Evolutionary conservation across 2,113 vertebrate species (phyloP), one percentile per base, ranked within the genome.

Genomic region (Synchiropus splendidus): DNA sequence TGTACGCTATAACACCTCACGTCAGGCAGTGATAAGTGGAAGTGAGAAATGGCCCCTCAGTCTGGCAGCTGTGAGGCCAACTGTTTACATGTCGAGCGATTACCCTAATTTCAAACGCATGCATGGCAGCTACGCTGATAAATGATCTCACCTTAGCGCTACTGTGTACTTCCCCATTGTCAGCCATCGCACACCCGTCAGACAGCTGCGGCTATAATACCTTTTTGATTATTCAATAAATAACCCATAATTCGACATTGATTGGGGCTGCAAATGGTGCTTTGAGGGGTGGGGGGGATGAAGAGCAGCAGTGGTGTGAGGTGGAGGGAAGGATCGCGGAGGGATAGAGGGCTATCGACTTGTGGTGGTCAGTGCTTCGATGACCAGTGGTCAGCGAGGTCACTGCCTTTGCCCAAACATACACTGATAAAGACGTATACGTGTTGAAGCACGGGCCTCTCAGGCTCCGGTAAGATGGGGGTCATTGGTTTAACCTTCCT

Each of bases 41-140:
- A 72, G 79, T 84, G 82, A 86, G 70, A 84, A 81, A 87, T 82
- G 76, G 82, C 70, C 54, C 30, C 12, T 58, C 53, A 73, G 72
- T 79, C 79, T 77, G 83, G 83, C 85, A 86, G 89, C 87, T 89
- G 88, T 85, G 86, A 62, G 79, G 77, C 84, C 86, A 84, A 70
- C 74, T 86, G 86, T 89, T 89, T 90, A 89, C 88, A 88, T 89
- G 85, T 82, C 89, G 87, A 82, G 83, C 88, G 87, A 91, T 91
- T 89, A 88, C 83, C 85, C 87, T 90, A 87, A 90, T 91, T 90
- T 87, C 78, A 84, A 85, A 80, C 70, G 78, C 81, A 79, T 72
- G 76, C 74, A 81, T 75, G 74, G 72, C 76, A 75, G 72, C 64
- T 61, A 47, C 67, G 66, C 36, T 88, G 87, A 89, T 80, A 39